Evolutionary conservation across 2,888 invertebrate genomes (phyloP).

Genomic region (Sinohyriopsis cumingii): DNA sequence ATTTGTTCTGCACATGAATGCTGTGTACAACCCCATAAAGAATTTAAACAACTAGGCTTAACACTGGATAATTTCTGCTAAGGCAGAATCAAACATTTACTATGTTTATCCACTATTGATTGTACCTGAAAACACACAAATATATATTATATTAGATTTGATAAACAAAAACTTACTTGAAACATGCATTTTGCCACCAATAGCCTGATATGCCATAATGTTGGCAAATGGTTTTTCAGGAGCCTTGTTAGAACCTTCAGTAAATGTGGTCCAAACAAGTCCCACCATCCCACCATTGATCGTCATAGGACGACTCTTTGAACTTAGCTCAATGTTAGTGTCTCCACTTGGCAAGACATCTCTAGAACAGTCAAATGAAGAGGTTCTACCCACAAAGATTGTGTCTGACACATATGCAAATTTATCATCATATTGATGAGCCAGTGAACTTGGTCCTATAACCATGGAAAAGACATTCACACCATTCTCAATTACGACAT

Average conservation of each 20-base stretch:
- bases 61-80: no score
- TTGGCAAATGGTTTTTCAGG: slow-evolving; percentile 56
- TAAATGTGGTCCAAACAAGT: slow-evolving; percentile 50
- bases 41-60: no score
- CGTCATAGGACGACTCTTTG: slow-evolving; percentile 17
- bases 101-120: no score
- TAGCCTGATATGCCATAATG: slow-evolving; percentile 59
- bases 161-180: slow-evolving; percentile 20
- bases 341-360: slow-evolving; percentile 39
- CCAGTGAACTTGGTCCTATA: slow-evolving; percentile 39
- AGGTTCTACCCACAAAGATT: slow-evolving; percentile 56
- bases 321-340: slow-evolving; percentile 37
- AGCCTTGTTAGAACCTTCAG: slow-evolving; percentile 44
- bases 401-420: slow-evolving; percentile 42
- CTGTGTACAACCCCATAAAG: no score
- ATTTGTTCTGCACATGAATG: no score
- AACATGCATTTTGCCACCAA: slow-evolving; percentile 37
- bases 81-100: no score
- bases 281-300: slow-evolving; percentile 45
- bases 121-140: no score
- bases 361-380: slow-evolving; percentile 49
- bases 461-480: slow-evolving; percentile 57
- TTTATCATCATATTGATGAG: slow-evolving; percentile 45
- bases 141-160: no score
- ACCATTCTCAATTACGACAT: slow-evolving; percentile 55